A percentile compares a stretch with the other conserved stretches of the same genome.
phyloP scores from a whole-genome alignment of 2,888 invertebrate genomes.

The Acronicta psi region DNA sequence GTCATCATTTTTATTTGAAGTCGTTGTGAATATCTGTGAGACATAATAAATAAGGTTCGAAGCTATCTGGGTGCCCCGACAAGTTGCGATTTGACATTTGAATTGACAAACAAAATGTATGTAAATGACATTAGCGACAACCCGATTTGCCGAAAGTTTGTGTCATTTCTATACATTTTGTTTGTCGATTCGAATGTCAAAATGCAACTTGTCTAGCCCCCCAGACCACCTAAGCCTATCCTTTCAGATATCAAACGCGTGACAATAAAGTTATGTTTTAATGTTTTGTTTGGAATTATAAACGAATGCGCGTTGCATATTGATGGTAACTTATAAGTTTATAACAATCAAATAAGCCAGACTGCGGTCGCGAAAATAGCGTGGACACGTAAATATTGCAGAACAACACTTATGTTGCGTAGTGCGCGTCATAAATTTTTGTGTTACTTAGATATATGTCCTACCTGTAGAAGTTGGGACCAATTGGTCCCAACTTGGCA shows the following conservation, averaged over 20 bases:
- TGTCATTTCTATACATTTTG: too few species aligned
- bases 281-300: conserved; percentile 40
- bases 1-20: conserved; percentile 26
- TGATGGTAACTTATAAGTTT: conserved; percentile 28
- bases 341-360: conserved; percentile 29
- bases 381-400: conserved; percentile 26
- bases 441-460: too few species aligned
- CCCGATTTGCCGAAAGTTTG: too few species aligned
- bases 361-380: conserved; percentile 42
- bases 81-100: too few species aligned
- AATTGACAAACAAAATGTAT: too few species aligned
- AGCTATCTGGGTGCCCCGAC: too few species aligned
- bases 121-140: too few species aligned
- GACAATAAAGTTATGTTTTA: conserved; percentile 13
- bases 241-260: conserved; percentile 11
- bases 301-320: conserved; percentile 31
- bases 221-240: conserved; percentile 37
- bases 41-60: neutral
- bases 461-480: too few species aligned
- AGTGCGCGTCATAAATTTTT: neutral
- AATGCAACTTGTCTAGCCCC: too few species aligned
- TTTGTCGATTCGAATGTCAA: too few species aligned
- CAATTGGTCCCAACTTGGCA: too few species aligned
- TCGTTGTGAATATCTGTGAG: neutral
- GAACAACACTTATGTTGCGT: conserved; percentile 15